These are phyloP conservation scores for Tyto alba DNA, from an alignment of 2,113 vertebrate genomes.

Conservation along the genomic window DNA sequence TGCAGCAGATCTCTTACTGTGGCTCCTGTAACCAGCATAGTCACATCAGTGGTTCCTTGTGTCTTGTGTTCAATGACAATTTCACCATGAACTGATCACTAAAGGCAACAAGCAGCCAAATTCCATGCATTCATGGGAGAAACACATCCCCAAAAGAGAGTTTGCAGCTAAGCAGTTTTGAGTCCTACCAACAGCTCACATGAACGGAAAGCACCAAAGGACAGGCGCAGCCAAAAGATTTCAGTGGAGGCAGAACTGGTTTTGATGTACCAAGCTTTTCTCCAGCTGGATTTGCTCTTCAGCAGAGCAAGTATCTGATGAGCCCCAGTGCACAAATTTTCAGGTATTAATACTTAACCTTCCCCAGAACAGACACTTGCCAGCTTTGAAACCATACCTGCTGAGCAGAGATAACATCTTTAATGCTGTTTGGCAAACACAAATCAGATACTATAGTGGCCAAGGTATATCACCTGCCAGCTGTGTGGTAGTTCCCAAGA, in stretches of 20 bases:
- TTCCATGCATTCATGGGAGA: fast-evolving
- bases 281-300: neutral
- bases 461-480: neutral
- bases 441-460: neutral
- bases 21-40: neutral
- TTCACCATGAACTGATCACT: neutral
- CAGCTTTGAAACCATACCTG: neutral
- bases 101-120: neutral
- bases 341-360: neutral
- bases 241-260: neutral
- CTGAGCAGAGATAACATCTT: conserved; percentile 23
- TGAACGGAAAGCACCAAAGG: neutral
- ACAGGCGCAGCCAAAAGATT: neutral
- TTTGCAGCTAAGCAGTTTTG: neutral
- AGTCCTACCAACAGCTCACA: neutral
- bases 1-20: neutral
- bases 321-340: neutral
- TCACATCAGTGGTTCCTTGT: neutral
- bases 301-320: neutral
- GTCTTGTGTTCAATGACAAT: neutral
- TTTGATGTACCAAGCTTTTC: neutral
- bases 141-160: neutral
- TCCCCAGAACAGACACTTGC: neutral
- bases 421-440: neutral
- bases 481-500: neutral